These are phyloP conservation scores for Anabas testudineus DNA, from an alignment of 2,797 vertebrate species.

Conservation along the genomic window DNA sequence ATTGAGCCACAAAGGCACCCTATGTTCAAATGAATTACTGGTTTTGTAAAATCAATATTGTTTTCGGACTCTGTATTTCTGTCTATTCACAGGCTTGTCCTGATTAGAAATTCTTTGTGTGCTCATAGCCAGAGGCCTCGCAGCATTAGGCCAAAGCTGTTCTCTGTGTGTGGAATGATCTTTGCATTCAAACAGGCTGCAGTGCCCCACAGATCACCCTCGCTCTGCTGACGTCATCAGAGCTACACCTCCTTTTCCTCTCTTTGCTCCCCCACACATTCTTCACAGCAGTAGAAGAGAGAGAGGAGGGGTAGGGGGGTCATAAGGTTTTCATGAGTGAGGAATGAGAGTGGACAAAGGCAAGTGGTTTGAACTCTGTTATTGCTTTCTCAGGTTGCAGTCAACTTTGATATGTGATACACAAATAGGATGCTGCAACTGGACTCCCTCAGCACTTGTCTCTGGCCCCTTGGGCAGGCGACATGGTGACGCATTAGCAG, in stretches of 20 bases:
- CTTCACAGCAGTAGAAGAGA: conserved; percentile 40
- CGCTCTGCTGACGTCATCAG: conserved; percentile 56
- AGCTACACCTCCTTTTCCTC: conserved; percentile 38
- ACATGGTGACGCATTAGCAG: conserved; percentile 50
- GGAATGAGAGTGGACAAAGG: conserved; percentile 66
- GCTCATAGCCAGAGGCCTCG: conserved; percentile 33
- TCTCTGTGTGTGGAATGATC: conserved; percentile 53
- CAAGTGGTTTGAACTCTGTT: conserved; percentile 63
- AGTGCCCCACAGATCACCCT: conserved; percentile 55
- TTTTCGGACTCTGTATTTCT: conserved; percentile 18
- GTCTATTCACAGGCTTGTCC: conserved; percentile 13
- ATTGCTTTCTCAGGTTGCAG: conserved; percentile 74
- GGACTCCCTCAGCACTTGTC: conserved; percentile 53
- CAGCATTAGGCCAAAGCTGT: conserved; percentile 38
- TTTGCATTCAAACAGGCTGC: conserved; percentile 30
- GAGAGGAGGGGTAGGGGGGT: conserved; percentile 2
- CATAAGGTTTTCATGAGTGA: conserved; percentile 55
- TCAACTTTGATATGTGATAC: conserved; percentile 80
- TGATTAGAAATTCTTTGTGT: conserved; percentile 61
- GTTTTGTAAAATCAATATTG: conserved; percentile 31
- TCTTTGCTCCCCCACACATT: conserved; percentile 66
- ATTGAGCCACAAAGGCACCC: conserved; percentile 5
- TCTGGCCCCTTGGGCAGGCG: conserved; percentile 54
- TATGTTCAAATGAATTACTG: conserved; percentile 13
- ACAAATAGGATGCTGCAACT: conserved; percentile 71